Evolutionary conservation across 1,140 invertebrate species (phyloP).

Genomic region (Chymomyza costata): DNA sequence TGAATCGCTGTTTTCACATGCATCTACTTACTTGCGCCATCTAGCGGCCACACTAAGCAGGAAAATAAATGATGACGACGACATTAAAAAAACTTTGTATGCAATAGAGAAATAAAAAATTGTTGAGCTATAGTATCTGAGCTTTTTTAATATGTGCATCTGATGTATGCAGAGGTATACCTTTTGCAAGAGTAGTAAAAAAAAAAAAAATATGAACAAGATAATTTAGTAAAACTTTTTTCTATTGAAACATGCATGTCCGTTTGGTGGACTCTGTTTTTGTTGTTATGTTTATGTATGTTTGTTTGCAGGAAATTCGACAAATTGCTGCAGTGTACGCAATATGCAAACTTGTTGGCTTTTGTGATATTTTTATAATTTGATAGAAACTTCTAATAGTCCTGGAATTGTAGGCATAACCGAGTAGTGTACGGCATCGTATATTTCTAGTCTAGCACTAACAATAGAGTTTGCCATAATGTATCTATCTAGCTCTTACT

Average conservation of each 20-base stretch:
- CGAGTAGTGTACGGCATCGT: too few relatives aligned
- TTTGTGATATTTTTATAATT: slow-evolving; percentile 20
- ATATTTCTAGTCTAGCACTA: slow-evolving; percentile 55
- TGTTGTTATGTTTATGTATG: slow-evolving; percentile 13
- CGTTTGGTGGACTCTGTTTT: slow-evolving; percentile 10
- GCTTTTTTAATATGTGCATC: too few relatives aligned
- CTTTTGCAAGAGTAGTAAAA: slow-evolving; percentile 4
- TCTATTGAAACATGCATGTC: slow-evolving; percentile 37
- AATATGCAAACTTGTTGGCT: slow-evolving; percentile 14
- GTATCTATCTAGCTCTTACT: slow-evolving; percentile 56
- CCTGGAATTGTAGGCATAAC: too few relatives aligned
- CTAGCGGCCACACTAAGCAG: too few relatives aligned
- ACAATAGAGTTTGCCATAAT: slow-evolving; percentile 54
- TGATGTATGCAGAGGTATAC: too few relatives aligned
- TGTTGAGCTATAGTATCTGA: too few relatives aligned
- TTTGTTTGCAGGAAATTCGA: slow-evolving; percentile 45
- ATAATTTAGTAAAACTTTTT: slow-evolving; percentile 37
- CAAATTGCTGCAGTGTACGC: slow-evolving; percentile 35
- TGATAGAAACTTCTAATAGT: slow-evolving; percentile 8
- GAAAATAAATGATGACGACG: too few relatives aligned
- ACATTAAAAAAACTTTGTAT: too few relatives aligned
- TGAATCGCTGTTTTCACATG: too few relatives aligned
- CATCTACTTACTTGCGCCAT: too few relatives aligned
- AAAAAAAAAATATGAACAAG: slow-evolving; percentile 28
- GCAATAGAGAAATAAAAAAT: too few relatives aligned